Evolutionary conservation across 2,888 invertebrate species (phyloP).

Genomic region (Cephonodes hylas): DNA sequence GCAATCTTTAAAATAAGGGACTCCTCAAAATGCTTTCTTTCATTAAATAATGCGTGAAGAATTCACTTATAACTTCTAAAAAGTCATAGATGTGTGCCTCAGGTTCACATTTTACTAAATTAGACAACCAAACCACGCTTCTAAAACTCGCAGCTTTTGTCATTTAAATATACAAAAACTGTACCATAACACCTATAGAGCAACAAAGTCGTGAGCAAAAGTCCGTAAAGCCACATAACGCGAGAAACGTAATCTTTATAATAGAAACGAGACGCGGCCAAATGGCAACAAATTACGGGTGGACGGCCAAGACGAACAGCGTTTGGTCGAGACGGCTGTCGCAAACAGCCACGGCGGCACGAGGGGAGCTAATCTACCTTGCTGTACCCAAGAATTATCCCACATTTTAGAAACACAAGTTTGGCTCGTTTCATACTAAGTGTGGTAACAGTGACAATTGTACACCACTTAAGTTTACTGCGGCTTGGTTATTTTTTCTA

Average conservation of each 20-base stretch:
- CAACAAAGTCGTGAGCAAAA: not conserved
- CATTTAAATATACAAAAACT: too few relatives aligned
- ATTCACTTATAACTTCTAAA: too few relatives aligned
- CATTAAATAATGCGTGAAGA: too few relatives aligned
- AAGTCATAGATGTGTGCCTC: too few relatives aligned
- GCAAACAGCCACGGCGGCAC: slow-evolving; percentile 39
- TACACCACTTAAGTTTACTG: not conserved
- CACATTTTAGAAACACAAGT: slow-evolving; percentile 9
- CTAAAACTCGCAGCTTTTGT: too few relatives aligned
- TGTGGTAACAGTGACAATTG: not conserved
- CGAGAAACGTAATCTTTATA: not conserved
- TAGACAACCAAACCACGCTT: too few relatives aligned
- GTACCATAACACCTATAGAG: not conserved
- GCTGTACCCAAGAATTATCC: slow-evolving; percentile 20
- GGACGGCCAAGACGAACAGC: slow-evolving; percentile 37
- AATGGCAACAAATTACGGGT: slow-evolving; percentile 34
- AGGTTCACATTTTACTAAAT: too few relatives aligned
- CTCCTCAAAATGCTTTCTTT: too few relatives aligned
- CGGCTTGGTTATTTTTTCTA: not conserved
- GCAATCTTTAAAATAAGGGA: too few relatives aligned
- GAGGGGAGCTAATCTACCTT: slow-evolving; percentile 28
- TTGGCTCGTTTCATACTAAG: not conserved
- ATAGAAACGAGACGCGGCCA: slow-evolving; percentile 19
- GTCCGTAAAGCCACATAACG: not conserved
- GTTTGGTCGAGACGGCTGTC: slow-evolving; percentile 57